Evolutionary conservation across 1,140 invertebrate genomes (phyloP).

Genomic region (Anastrepha ludens): DNA sequence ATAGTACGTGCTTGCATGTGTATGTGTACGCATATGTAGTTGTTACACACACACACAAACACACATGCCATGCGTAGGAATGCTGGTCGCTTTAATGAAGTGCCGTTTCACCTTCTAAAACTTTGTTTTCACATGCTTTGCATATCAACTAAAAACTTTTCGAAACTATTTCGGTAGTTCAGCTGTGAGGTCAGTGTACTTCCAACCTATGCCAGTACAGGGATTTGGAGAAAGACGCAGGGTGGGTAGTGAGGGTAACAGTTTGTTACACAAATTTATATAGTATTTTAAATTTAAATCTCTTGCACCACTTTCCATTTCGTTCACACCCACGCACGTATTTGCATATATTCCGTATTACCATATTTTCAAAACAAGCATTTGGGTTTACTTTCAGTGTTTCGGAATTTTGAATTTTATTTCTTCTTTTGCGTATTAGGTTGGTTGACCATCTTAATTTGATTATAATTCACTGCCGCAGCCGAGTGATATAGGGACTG

Average conservation of each 20-base stretch:
- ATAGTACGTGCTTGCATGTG: background rate
- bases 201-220: background rate
- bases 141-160: slow-evolving; percentile 13
- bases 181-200: slow-evolving; percentile 22
- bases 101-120: slow-evolving; percentile 28
- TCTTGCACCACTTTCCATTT: background rate
- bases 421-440: too few relatives aligned
- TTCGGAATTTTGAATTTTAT: too few relatives aligned
- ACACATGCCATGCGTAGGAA: slow-evolving; percentile 9
- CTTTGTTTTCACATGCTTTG: slow-evolving; percentile 28
- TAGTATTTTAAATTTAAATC: slow-evolving; percentile 22
- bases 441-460: too few relatives aligned
- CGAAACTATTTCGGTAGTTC: slow-evolving; percentile 2
- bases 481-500: too few relatives aligned
- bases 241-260: background rate
- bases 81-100: slow-evolving; percentile 32
- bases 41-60: background rate
- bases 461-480: too few relatives aligned
- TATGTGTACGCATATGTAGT: background rate
- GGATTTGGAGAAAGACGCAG: background rate
- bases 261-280: background rate
- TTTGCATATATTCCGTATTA: too few relatives aligned
- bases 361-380: too few relatives aligned
- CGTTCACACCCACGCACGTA: background rate
- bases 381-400: too few relatives aligned